Percentiles rank a stretch among this genome's conserved stretches.
These are phyloP conservation scores for Papilio protenor DNA, from an alignment of 2,888 invertebrate genomes.

Conservation along the genomic window DNA sequence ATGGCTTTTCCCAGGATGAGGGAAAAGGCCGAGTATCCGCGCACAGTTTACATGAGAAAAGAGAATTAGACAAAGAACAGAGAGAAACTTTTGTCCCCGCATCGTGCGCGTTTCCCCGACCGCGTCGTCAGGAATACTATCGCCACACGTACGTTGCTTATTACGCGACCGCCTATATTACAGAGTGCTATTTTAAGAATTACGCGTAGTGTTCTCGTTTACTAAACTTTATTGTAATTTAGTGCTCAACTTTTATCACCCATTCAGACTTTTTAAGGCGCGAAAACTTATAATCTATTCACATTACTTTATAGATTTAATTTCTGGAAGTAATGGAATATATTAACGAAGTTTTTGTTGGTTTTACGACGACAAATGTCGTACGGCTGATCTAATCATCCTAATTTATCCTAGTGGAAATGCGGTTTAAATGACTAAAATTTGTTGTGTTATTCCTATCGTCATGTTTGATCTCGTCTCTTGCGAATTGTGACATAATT, in stretches of 20 bases:
- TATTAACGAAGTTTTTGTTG: too few relatives aligned
- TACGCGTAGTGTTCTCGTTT: conserved; percentile 58
- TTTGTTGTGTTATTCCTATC: neutral
- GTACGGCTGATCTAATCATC: too few relatives aligned
- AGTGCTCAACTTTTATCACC: neutral
- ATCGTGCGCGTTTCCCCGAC: conserved; percentile 54
- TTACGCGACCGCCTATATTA: neutral
- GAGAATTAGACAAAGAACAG: conserved; percentile 53
- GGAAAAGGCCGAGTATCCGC: conserved; percentile 84
- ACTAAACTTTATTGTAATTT: neutral
- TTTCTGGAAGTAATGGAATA: neutral
- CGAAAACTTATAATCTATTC: neutral
- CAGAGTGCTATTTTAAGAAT: conserved; percentile 38
- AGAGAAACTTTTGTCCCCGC: conserved; percentile 56
- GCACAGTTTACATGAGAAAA: conserved; percentile 62
- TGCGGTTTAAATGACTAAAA: neutral
- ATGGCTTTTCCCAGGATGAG: conserved; percentile 86
- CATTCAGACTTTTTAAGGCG: neutral
- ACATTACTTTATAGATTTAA: neutral
- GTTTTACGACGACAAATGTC: too few relatives aligned
- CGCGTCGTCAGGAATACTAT: conserved; percentile 34
- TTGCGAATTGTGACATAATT: neutral
- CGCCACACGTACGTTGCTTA: conserved; percentile 11
- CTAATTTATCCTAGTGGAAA: neutral
- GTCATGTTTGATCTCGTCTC: neutral